Percentiles rank a stretch among this genome's conserved stretches.
These are phyloP conservation scores for Elmis aenea DNA, from an alignment of 2,888 invertebrate genomes.

Conservation along the genomic window DNA sequence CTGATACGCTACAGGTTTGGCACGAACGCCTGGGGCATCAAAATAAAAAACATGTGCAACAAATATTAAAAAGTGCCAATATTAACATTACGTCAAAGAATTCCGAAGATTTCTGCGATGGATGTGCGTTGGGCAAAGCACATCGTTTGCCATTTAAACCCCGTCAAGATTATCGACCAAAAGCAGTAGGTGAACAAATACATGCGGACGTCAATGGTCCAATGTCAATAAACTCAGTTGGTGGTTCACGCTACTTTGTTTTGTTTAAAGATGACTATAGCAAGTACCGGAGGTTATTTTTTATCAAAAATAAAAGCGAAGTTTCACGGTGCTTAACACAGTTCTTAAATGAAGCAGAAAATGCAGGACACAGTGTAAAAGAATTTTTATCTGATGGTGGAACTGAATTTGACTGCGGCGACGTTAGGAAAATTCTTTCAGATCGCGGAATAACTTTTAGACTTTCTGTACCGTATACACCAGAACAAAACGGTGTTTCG, in stretches of 20 bases:
- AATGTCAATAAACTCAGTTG: slow-evolving; percentile 14
- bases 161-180: too few relatives aligned
- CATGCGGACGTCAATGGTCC: slow-evolving; percentile 23
- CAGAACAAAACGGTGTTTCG: slow-evolving; percentile 18
- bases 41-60: slow-evolving; percentile 2
- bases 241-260: slow-evolving; percentile 18
- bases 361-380: slow-evolving; percentile 8
- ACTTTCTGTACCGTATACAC: slow-evolving; percentile 15
- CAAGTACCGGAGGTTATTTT: slow-evolving; percentile 15
- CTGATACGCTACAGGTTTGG: slow-evolving; percentile 1
- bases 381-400: slow-evolving; percentile 9
- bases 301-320: slow-evolving; percentile 19
- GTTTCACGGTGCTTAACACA: slow-evolving; percentile 12
- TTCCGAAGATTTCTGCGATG: slow-evolving; percentile 31
- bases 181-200: slow-evolving; percentile 17
- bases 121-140: slow-evolving; percentile 18
- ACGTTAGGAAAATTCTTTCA: slow-evolving; percentile 7
- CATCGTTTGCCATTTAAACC: slow-evolving; percentile 10
- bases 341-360: slow-evolving; percentile 21
- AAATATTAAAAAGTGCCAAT: neutral
- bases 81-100: too few relatives aligned
- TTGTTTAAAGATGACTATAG: slow-evolving; percentile 23
- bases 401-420: slow-evolving; percentile 8
- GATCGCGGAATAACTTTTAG: slow-evolving; percentile 12
- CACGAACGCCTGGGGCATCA: slow-evolving; percentile 5